Percentiles rank a stretch among this genome's conserved stretches.
Conservation (phyloP, 2,888 invertebrate species). For the Nephrotoma appendiculata region DNA sequence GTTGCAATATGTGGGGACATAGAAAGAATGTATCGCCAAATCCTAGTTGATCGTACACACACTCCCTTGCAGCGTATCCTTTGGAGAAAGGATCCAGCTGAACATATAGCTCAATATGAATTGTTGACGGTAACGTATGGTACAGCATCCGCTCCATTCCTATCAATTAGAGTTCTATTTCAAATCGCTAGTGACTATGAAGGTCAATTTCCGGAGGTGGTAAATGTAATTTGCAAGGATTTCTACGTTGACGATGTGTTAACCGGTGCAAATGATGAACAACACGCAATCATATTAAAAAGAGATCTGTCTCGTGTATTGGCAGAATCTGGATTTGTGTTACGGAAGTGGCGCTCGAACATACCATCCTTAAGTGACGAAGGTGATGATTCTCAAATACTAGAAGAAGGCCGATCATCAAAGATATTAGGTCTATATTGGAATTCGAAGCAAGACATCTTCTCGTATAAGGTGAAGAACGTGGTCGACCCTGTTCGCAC, state of each 20-base stretch:
- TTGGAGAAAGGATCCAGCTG: no score
- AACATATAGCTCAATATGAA: no score
- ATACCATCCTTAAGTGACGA: not conserved
- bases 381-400: not conserved
- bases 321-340: slow-evolving; percentile 6
- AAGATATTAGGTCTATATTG: not conserved
- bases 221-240: no score
- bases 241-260: not conserved
- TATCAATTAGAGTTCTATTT: no score
- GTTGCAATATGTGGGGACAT: slow-evolving; percentile 19
- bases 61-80: slow-evolving; percentile 3
- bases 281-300: slow-evolving; percentile 10
- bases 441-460: not conserved
- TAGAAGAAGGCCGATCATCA: no score
- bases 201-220: slow-evolving; percentile 11
- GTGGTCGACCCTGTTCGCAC: no score
- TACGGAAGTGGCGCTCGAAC: slow-evolving; percentile 14
- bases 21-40: slow-evolving; percentile 19
- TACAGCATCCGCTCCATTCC: slow-evolving; percentile 14
- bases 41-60: slow-evolving; percentile 14
- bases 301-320: slow-evolving; percentile 8
- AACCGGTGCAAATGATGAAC: slow-evolving; percentile 11
- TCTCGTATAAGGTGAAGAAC: not conserved
- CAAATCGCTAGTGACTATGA: slow-evolving; percentile 11
- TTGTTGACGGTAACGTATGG: slow-evolving; percentile 13